A percentile compares a stretch with the other conserved stretches of the same genome.
Evolutionary conservation across 2,113 vertebrate genomes (phyloP).

Genomic region (Eubucco bourcierii): DNA sequence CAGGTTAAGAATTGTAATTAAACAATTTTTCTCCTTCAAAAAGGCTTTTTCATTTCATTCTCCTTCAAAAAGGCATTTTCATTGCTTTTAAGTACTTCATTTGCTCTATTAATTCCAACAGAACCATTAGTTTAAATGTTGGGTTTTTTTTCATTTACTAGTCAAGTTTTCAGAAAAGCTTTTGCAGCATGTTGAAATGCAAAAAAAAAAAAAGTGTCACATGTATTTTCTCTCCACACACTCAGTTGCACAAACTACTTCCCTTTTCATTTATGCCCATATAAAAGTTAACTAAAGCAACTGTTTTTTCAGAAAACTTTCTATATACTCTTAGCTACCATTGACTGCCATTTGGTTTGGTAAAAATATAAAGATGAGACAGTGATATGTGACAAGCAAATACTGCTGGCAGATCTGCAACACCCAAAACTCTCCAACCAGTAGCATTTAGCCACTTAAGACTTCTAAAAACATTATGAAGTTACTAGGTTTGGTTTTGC

Average conservation of each 20-base stretch:
- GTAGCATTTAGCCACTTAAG: neutral
- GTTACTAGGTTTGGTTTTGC: neutral
- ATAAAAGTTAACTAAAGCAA: conserved; percentile 42
- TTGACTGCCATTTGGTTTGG: conserved; percentile 6
- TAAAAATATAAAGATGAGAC: conserved; percentile 21
- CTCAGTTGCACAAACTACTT: conserved; percentile 28
- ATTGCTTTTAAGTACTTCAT: neutral
- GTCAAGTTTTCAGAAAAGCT: neutral
- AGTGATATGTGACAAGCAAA: neutral
- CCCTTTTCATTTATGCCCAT: conserved; percentile 11
- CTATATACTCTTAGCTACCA: conserved; percentile 14
- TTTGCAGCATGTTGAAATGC: neutral
- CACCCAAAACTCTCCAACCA: neutral
- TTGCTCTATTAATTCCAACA: neutral
- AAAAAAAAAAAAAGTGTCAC: neutral
- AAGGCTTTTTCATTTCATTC: neutral
- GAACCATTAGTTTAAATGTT: neutral
- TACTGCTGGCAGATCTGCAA: neutral
- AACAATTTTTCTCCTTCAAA: neutral
- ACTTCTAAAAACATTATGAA: neutral
- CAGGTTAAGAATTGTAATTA: neutral
- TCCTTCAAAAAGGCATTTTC: neutral
- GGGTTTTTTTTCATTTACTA: neutral
- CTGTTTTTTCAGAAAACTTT: conserved; percentile 30
- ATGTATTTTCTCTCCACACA: neutral